phyloP scores from a whole-genome alignment of 2,888 invertebrate species.

The Aproaerema taeniolella region DNA sequence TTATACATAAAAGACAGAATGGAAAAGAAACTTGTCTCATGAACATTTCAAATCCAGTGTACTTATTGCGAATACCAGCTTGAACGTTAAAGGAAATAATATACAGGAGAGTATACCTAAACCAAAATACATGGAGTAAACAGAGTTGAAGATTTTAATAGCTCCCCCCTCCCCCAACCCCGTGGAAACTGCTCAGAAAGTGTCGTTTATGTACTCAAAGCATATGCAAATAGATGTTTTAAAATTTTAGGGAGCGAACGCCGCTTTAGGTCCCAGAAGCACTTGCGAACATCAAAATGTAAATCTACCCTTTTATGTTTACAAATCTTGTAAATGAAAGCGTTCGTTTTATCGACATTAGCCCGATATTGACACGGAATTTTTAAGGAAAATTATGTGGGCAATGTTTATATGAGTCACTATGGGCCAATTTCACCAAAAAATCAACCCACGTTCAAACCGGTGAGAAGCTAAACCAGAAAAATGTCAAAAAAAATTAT shows the following conservation, averaged over 20 bases:
- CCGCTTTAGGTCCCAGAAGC: slow-evolving; percentile 71
- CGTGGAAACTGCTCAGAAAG: slow-evolving; percentile 68
- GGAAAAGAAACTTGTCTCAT: too few relatives aligned
- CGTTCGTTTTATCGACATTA: slow-evolving; percentile 70
- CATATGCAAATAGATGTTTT: slow-evolving; percentile 77
- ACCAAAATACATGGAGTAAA: too few relatives aligned
- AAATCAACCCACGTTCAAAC: too few relatives aligned
- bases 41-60: too few relatives aligned
- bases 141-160: slow-evolving; percentile 22
- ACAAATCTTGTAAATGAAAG: slow-evolving; percentile 75
- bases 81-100: too few relatives aligned
- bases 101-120: too few relatives aligned
- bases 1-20: too few relatives aligned
- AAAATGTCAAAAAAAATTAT: too few relatives aligned
- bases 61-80: too few relatives aligned
- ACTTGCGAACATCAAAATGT: slow-evolving; percentile 76
- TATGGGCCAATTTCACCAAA: too few relatives aligned
- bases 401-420: neutral
- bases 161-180: slow-evolving; percentile 23
- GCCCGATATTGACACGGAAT: slow-evolving; percentile 37
- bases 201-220: slow-evolving; percentile 77
- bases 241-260: slow-evolving; percentile 75
- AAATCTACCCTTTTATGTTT: slow-evolving; percentile 77
- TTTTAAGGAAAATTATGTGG: slow-evolving; percentile 15
- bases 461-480: too few relatives aligned